Conservation (phyloP, 2,888 invertebrate genomes). For the Cactoblastis cactorum region DNA sequence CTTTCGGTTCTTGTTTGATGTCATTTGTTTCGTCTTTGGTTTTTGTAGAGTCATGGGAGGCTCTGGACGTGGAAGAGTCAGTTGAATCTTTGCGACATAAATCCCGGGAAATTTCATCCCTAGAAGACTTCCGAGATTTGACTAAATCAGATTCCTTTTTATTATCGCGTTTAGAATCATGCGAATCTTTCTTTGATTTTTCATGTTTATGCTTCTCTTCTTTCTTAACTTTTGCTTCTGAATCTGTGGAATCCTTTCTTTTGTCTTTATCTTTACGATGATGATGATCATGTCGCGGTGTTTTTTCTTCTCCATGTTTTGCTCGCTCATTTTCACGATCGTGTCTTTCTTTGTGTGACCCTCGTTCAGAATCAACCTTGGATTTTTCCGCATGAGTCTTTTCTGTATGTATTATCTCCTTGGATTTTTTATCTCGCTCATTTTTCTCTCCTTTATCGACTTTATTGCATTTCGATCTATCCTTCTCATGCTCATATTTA, state of each 20-base stretch:
- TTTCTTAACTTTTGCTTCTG: slow-evolving; percentile 53
- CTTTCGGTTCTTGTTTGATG: slow-evolving; percentile 56
- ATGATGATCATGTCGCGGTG: slow-evolving; percentile 69
- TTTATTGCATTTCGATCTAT: slow-evolving; percentile 50
- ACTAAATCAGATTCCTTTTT: slow-evolving; percentile 61
- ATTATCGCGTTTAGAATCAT: slow-evolving; percentile 59
- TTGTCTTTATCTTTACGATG: slow-evolving; percentile 69
- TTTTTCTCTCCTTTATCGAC: slow-evolving; percentile 46
- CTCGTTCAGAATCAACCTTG: slow-evolving; percentile 29
- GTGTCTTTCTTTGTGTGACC: slow-evolving; percentile 32
- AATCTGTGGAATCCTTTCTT: slow-evolving; percentile 50
- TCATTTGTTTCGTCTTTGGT: slow-evolving; percentile 52
- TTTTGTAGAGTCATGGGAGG: slow-evolving; percentile 66
- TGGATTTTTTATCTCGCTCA: slow-evolving; percentile 51
- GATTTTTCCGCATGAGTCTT: slow-evolving; percentile 42
- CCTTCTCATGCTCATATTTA: slow-evolving; percentile 56
- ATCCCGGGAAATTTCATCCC: slow-evolving; percentile 64
- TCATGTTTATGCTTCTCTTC: slow-evolving; percentile 75
- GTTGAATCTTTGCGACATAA: slow-evolving; percentile 72
- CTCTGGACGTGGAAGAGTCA: slow-evolving; percentile 67
- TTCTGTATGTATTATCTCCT: slow-evolving; percentile 37
- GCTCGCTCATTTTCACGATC: slow-evolving; percentile 51
- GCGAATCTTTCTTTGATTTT: slow-evolving; percentile 54
- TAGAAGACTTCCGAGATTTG: slow-evolving; percentile 63
- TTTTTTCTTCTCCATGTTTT: slow-evolving; percentile 57